Percentiles rank a stretch among this genome's conserved stretches.
Conservation (phyloP, 2,888 invertebrate genomes). For the Anthophora plumipes region DNA sequence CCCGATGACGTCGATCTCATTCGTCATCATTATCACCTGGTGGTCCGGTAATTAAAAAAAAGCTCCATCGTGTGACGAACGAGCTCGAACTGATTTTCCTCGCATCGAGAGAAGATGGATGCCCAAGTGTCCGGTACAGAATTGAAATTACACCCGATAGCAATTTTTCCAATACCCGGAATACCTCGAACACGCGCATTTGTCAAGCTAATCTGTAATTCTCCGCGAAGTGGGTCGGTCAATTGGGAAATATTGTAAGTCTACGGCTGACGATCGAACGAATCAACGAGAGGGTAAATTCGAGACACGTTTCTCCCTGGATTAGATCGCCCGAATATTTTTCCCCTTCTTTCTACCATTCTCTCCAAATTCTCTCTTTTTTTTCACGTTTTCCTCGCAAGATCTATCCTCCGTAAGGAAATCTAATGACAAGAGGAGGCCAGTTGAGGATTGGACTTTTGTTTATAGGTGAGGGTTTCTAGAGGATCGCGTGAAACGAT, state of each 20-base stretch:
- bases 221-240: conserved; percentile 37
- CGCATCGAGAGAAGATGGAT: conserved; percentile 53
- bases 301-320: conserved; percentile 29
- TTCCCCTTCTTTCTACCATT: neutral
- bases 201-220: conserved; percentile 51
- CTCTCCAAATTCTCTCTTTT: neutral
- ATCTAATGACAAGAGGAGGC: conserved; percentile 22
- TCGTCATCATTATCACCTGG: conserved; percentile 60
- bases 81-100: conserved; percentile 55
- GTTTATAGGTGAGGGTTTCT: conserved; percentile 11
- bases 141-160: conserved; percentile 12
- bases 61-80: conserved; percentile 59
- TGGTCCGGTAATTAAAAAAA: conserved; percentile 64
- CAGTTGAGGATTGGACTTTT: conserved; percentile 16
- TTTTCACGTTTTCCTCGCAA: neutral
- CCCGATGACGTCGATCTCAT: conserved; percentile 35
- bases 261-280: conserved; percentile 37
- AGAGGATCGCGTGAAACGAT: neutral
- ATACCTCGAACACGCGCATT: conserved; percentile 28
- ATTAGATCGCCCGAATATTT: conserved; percentile 33
- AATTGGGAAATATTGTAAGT: conserved; percentile 49
- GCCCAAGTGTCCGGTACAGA: conserved; percentile 7
- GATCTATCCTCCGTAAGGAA: conserved; percentile 13
- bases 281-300: conserved; percentile 24
- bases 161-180: neutral